A percentile compares a stretch with the other conserved stretches of the same genome.
Conservation (phyloP, 1,140 invertebrate species). For the Formica exsecta region DNA sequence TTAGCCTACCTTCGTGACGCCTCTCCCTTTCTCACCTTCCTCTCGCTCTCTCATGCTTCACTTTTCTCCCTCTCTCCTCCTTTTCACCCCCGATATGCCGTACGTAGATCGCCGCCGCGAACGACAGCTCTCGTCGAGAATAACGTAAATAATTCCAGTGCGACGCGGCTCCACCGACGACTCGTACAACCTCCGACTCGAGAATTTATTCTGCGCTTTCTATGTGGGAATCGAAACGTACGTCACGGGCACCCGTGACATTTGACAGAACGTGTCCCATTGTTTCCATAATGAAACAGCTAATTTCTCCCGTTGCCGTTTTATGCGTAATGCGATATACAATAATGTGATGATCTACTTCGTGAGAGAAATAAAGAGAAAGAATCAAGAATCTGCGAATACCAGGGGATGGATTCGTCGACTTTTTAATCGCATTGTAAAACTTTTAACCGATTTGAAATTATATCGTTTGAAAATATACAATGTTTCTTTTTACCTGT, state of each 20-base stretch:
- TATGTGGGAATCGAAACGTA: conserved; percentile 35
- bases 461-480: too few species aligned
- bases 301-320: conserved; percentile 40
- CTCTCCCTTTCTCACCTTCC: conserved; percentile 12
- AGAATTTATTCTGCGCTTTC: conserved; percentile 56
- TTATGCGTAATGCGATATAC: background rate
- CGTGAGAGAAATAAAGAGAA: too few species aligned
- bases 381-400: too few species aligned
- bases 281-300: conserved; percentile 47
- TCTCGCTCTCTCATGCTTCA: background rate
- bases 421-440: background rate
- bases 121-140: conserved; percentile 46
- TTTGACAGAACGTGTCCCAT: conserved; percentile 40
- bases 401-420: too few species aligned
- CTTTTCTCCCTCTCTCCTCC: conserved; percentile 51
- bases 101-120: conserved; percentile 15
- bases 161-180: conserved; percentile 34
- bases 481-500: too few species aligned
- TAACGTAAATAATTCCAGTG: conserved; percentile 61
- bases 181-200: conserved; percentile 8
- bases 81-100: conserved; percentile 7
- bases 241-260: conserved; percentile 1
- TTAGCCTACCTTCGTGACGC: background rate
- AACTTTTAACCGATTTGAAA: too few species aligned
- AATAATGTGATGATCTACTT: background rate